A percentile compares a stretch with the other conserved stretches of the same genome.
These are phyloP conservation scores for Chlorospingus semifuscus DNA, from an alignment of 2,797 vertebrate species.

Conservation along the genomic window DNA sequence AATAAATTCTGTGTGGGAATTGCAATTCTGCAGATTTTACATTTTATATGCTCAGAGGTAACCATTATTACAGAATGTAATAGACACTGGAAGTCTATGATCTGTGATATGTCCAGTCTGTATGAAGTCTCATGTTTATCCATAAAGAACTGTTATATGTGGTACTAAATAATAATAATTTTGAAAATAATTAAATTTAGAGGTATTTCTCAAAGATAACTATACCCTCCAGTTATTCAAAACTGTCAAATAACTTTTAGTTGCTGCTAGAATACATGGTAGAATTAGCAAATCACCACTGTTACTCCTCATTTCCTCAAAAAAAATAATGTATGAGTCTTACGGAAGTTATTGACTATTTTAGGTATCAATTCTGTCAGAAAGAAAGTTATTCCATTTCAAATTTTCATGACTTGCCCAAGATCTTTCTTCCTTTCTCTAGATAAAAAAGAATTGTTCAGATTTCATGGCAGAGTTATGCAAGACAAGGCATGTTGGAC, in stretches of 20 bases:
- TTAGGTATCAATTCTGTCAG: background rate
- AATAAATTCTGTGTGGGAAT: background rate
- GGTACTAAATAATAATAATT: background rate
- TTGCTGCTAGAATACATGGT: background rate
- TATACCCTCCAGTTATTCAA: background rate
- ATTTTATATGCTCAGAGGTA: background rate
- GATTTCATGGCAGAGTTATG: background rate
- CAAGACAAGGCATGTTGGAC: background rate
- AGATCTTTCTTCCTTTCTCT: background rate
- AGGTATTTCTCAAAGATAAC: background rate
- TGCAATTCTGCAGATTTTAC: background rate
- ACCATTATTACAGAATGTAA: background rate
- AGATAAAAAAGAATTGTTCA: background rate
- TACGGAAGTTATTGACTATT: background rate
- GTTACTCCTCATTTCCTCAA: background rate
- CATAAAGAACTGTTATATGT: background rate
- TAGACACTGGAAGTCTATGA: background rate
- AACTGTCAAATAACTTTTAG: background rate
- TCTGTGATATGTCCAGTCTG: background rate
- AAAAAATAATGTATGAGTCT: background rate
- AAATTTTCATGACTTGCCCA: background rate
- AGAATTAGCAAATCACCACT: background rate
- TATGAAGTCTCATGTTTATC: background rate
- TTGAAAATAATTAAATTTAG: background rate
- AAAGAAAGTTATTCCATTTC: background rate